Evolutionary conservation across 2,888 invertebrate genomes (phyloP).

Genomic region (Linnaemya tessellans): DNA sequence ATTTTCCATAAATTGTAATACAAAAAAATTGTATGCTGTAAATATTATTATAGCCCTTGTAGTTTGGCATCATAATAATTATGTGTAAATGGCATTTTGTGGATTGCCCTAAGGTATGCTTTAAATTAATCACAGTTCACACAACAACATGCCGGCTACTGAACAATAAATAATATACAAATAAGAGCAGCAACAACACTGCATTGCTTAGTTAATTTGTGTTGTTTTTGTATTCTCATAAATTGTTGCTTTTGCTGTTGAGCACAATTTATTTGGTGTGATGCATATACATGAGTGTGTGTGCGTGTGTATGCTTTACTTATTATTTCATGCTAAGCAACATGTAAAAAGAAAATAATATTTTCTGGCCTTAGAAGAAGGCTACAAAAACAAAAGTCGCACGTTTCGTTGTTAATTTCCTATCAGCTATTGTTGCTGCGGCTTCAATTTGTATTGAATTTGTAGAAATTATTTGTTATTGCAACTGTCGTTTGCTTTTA

Average conservation of each 20-base stretch:
- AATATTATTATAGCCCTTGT: too few species aligned
- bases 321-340: constrained; percentile 16
- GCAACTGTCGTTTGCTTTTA: not conserved
- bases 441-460: not conserved
- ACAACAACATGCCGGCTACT: not conserved
- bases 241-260: constrained; percentile 11
- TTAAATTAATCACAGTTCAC: constrained; percentile 6
- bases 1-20: too few species aligned
- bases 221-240: not conserved
- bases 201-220: not conserved
- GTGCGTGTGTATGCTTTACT: not conserved
- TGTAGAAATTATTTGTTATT: constrained; percentile 3
- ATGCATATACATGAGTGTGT: not conserved
- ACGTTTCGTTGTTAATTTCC: constrained; percentile 59
- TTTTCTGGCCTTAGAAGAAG: not conserved
- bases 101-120: constrained; percentile 47
- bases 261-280: constrained; percentile 8
- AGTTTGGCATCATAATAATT: not conserved
- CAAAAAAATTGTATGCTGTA: too few species aligned
- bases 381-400: constrained; percentile 44
- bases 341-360: not conserved
- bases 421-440: not conserved
- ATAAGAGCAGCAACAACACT: not conserved
- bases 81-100: not conserved
- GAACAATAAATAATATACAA: not conserved